phyloP scores from a whole-genome alignment of 2,797 vertebrate genomes.

The Epinephelus malabaricus region DNA sequence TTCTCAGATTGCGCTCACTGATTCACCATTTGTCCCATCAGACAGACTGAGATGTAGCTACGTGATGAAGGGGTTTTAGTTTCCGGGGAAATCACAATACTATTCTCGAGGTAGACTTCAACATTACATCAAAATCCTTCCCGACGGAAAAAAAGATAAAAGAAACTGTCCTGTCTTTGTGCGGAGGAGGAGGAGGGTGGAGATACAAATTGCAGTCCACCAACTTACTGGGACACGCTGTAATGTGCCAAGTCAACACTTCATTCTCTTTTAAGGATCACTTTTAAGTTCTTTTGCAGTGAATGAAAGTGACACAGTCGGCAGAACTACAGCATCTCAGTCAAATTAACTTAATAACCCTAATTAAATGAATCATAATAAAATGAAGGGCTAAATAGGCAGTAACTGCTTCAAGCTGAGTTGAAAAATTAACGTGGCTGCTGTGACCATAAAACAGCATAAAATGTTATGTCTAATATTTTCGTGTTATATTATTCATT shows the following conservation, averaged over 20 bases:
- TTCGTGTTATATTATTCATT: constrained; percentile 65
- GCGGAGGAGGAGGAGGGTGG: constrained; percentile 37
- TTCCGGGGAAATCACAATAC: constrained; percentile 58
- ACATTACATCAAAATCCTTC: constrained; percentile 54
- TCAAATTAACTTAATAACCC: constrained; percentile 56
- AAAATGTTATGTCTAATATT: constrained; percentile 59
- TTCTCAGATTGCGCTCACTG: constrained; percentile 60
- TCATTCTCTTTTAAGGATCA: constrained; percentile 34
- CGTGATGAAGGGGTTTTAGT: constrained; percentile 61
- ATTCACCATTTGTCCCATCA: constrained; percentile 71
- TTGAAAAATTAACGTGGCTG: constrained; percentile 47
- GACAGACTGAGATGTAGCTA: constrained; percentile 49
- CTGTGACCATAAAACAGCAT: constrained; percentile 62
- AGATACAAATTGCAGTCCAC: constrained; percentile 40
- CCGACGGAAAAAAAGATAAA: constrained; percentile 43
- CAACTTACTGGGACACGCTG: constrained; percentile 20
- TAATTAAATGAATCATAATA: constrained; percentile 72
- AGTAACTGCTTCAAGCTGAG: constrained; percentile 54
- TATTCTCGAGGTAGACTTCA: constrained; percentile 45
- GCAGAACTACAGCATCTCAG: constrained; percentile 39
- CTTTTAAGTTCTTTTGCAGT: constrained; percentile 31
- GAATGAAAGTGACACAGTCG: constrained; percentile 53
- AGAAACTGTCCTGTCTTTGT: constrained; percentile 23
- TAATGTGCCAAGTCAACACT: constrained; percentile 43
- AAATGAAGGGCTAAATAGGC: constrained; percentile 58